A percentile compares a stretch with the other conserved stretches of the same genome.
These are phyloP conservation scores for Phrynocephalus versicolor DNA, from an alignment of 2,113 vertebrate genomes.

Conservation along the genomic window DNA sequence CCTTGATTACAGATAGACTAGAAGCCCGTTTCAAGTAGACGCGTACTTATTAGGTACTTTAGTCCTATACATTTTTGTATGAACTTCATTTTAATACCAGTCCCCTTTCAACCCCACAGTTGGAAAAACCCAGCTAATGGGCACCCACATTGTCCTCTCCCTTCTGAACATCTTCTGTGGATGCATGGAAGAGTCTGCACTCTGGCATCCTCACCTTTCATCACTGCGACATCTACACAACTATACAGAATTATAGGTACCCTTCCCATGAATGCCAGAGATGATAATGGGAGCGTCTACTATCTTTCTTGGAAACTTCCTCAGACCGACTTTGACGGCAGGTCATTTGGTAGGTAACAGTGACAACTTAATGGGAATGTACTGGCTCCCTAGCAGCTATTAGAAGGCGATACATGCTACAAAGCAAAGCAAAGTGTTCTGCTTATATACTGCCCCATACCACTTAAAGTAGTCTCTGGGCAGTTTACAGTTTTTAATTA, in stretches of 20 bases:
- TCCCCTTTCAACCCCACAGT: too few species aligned
- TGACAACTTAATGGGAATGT: conserved; percentile 16
- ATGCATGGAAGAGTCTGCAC: background rate
- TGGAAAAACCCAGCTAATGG: too few species aligned
- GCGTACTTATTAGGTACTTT: too few species aligned
- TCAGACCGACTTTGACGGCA: conserved; percentile 1
- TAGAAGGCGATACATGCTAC: conserved; percentile 3
- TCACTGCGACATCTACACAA: conserved; percentile 1
- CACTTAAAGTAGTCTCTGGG: too few species aligned
- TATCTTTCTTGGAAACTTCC: background rate
- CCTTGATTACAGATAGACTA: too few species aligned
- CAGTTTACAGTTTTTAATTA: too few species aligned
- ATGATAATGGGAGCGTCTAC: conserved; percentile 14
- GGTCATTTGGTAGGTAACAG: conserved; percentile 6
- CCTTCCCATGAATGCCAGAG: background rate
- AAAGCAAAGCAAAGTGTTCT: background rate
- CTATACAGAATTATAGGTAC: conserved; percentile 25
- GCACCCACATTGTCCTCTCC: too few species aligned
- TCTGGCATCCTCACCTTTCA: conserved; percentile 1
- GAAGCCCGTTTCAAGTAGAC: too few species aligned
- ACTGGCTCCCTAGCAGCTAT: background rate
- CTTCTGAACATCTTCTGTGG: background rate
- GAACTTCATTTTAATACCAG: too few species aligned
- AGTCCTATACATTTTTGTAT: too few species aligned
- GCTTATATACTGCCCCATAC: too few species aligned